Conservation (phyloP, 2,888 invertebrate genomes). For the Erynnis tages region DNA sequence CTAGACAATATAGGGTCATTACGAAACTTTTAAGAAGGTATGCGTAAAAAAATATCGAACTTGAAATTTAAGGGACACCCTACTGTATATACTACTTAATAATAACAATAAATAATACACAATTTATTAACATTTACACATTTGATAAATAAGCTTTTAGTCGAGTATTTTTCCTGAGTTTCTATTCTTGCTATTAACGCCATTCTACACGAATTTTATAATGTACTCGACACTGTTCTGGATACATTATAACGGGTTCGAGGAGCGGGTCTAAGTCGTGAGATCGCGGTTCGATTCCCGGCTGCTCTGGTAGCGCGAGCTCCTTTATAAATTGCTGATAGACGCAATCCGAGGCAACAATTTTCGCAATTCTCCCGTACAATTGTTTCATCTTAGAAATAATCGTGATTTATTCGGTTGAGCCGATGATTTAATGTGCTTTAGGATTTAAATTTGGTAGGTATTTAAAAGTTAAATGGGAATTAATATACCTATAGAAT, state of each 20-base stretch:
- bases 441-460: too few relatives aligned
- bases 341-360: not conserved
- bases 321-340: conserved; percentile 8
- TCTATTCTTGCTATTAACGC: too few relatives aligned
- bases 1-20: not conserved
- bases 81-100: too few relatives aligned
- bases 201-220: too few relatives aligned
- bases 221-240: too few relatives aligned
- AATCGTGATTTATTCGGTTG: conserved; percentile 7
- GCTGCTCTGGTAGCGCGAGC: conserved; percentile 13
- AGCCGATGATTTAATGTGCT: not conserved
- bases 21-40: not conserved
- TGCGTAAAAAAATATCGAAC: conserved; percentile 4
- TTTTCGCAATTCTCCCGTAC: conserved; percentile 7
- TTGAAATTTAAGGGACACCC: not conserved
- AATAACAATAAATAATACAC: too few relatives aligned
- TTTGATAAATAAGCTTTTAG: too few relatives aligned
- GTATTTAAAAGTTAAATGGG: too few relatives aligned
- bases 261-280: conserved; percentile 19
- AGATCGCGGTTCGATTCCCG: conserved; percentile 19
- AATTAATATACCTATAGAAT: too few relatives aligned
- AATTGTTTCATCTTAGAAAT: not conserved
- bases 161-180: too few relatives aligned
- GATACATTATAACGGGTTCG: too few relatives aligned
- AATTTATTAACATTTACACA: too few relatives aligned